Evolutionary conservation across 2,888 invertebrate species (phyloP).

Genomic region (Megaustenia siamemsis): DNA sequence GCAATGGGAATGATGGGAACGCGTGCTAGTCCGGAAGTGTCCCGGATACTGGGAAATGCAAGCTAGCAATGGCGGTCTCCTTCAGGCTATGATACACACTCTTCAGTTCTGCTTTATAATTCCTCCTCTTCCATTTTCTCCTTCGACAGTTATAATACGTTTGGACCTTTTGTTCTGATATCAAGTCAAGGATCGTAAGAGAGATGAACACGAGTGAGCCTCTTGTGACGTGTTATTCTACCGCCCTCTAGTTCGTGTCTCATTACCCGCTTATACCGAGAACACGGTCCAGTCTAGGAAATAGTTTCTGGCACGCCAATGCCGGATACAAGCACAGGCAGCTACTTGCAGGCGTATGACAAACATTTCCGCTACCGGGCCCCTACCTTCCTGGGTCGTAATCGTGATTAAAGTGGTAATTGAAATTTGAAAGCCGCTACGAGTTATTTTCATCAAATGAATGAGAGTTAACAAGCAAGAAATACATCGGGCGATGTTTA

Average conservation of each 20-base stretch:
- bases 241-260: slow-evolving; percentile 36
- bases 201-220: slow-evolving; percentile 45
- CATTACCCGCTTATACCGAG: slow-evolving; percentile 34
- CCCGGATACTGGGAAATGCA: slow-evolving; percentile 54
- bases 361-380: slow-evolving; percentile 43
- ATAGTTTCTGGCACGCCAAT: slow-evolving; percentile 42
- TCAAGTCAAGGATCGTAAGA: slow-evolving; percentile 29
- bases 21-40: slow-evolving; percentile 51
- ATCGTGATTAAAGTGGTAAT: slow-evolving; percentile 47
- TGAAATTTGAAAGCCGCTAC: slow-evolving; percentile 44
- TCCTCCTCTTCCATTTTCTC: slow-evolving; percentile 20
- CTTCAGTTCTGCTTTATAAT: slow-evolving; percentile 46
- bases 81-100: slow-evolving; percentile 53
- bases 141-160: slow-evolving; percentile 37
- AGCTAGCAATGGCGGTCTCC: slow-evolving; percentile 49
- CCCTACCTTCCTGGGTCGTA: slow-evolving; percentile 40
- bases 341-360: slow-evolving; percentile 41
- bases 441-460: slow-evolving; percentile 45
- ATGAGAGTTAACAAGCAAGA: slow-evolving; percentile 43
- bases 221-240: slow-evolving; percentile 42
- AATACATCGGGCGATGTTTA: slow-evolving; percentile 2
- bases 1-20: slow-evolving; percentile 48
- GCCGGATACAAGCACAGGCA: not conserved
- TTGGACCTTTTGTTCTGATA: slow-evolving; percentile 47
- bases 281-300: slow-evolving; percentile 11